These are phyloP conservation scores for Protodeltote pygarga DNA, from an alignment of 2,888 invertebrate species.

Conservation along the genomic window DNA sequence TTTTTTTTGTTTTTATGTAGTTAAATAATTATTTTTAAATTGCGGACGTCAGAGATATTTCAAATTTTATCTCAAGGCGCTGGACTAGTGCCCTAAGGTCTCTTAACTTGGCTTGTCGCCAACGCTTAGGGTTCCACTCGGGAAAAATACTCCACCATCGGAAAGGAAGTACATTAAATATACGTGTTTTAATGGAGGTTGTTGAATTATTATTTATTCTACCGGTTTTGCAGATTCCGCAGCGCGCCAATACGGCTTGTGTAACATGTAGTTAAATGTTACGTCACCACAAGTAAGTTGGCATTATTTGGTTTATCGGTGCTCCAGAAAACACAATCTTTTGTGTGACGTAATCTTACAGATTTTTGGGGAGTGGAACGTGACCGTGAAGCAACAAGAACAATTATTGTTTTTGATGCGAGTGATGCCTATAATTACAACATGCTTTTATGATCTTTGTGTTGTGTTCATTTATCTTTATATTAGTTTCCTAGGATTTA, in stretches of 20 bases:
- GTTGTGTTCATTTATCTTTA: background rate
- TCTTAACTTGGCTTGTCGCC: constrained; percentile 57
- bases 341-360: constrained; percentile 34
- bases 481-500: too few species aligned
- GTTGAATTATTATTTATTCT: constrained; percentile 47
- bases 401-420: constrained; percentile 30
- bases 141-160: constrained; percentile 58
- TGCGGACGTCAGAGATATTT: constrained; percentile 37
- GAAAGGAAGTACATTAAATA: constrained; percentile 58
- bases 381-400: constrained; percentile 22
- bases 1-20: constrained; percentile 10
- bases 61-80: constrained; percentile 57
- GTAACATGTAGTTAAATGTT: constrained; percentile 31
- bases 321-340: constrained; percentile 33
- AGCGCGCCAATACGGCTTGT: constrained; percentile 30
- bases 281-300: constrained; percentile 23
- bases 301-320: constrained; percentile 28
- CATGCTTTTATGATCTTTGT: constrained; percentile 9
- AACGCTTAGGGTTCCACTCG: constrained; percentile 50
- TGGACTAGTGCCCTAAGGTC: constrained; percentile 61
- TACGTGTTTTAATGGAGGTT: constrained; percentile 46
- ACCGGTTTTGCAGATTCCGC: constrained; percentile 30
- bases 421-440: constrained; percentile 7
- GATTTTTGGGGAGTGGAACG: constrained; percentile 21
- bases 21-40: constrained; percentile 31